phyloP scores from a whole-genome alignment of 2,797 vertebrate genomes.

The Loriculus beryllinus region DNA sequence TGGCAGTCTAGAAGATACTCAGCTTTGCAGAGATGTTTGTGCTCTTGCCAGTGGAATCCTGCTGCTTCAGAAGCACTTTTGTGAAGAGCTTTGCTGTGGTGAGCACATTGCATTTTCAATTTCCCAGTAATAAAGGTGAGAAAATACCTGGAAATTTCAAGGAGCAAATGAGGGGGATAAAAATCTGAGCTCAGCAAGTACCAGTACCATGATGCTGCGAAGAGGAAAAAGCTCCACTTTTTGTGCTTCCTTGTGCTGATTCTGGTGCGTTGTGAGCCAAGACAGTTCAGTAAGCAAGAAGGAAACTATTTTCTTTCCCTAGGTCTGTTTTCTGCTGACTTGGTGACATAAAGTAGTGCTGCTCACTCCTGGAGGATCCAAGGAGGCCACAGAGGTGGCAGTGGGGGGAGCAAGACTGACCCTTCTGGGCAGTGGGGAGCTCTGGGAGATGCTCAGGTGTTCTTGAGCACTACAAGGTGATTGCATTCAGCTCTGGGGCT shows the following conservation, averaged over 20 bases:
- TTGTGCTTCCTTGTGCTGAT: background rate
- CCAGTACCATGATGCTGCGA: background rate
- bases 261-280: background rate
- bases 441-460: background rate
- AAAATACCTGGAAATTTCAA: background rate
- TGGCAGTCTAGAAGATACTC: background rate
- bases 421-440: background rate
- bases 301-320: background rate
- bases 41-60: background rate
- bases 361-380: background rate
- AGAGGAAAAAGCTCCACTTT: background rate
- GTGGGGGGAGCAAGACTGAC: background rate
- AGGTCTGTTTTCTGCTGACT: background rate
- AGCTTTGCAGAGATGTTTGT: background rate
- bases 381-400: background rate
- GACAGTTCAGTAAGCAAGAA: background rate
- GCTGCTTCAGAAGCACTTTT: background rate
- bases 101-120: background rate
- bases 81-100: background rate
- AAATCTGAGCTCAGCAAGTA: slow-evolving; percentile 16
- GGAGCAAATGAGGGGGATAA: background rate
- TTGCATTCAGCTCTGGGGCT: background rate
- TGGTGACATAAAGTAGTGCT: background rate
- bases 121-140: background rate
- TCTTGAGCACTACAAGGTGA: background rate